Evolutionary conservation across 1,140 invertebrate genomes (phyloP), one percentile per base, ranked within the genome.

Genomic region (Eumeta japonica): DNA sequence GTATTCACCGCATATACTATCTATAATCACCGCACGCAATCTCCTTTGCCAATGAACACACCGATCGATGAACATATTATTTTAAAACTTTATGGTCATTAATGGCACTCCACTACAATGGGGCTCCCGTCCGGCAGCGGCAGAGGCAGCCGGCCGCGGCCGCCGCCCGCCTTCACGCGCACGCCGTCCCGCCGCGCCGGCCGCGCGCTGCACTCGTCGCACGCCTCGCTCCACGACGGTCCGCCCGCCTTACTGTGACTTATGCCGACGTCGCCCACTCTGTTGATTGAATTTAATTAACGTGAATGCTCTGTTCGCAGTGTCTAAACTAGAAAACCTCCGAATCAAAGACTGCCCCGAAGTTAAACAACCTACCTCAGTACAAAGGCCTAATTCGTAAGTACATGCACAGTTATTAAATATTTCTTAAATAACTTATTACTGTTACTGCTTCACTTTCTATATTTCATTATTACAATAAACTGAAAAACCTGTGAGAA

Each of bases 181-280:
- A 89, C 87, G n/a, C 90, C 92, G 4, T 96, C 92, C 43, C 81
- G 90, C 46, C 79, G 92, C 44, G 89, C 89, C 55, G 85, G 89
- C 48, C 79, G 92, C 44, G 81, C 90, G 41, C 79, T 87, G 35
- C 88, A 89, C 66, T 83, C 75, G 43, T 64, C 60, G 15, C 62
- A 66, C 44, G 45, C 62, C 20, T 72, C 67, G 3, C 42, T 68
- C 45, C 62, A 65, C 45, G 63, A 72, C 44, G 60, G 65, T 71
- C 60, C n/a, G n/a, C n/a, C n/a, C n/a, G n/a, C n/a, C n/a, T n/a
- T n/a, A n/a, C n/a, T n/a, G n/a, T n/a, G n/a, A n/a, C n/a, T n/a
- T n/a, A n/a, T n/a, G n/a, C n/a, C n/a, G n/a, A n/a, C n/a, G n/a
- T n/a, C n/a, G n/a, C n/a, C n/a, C n/a, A n/a, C n/a, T n/a, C 24